These are phyloP conservation scores for Clunio marinus DNA, from an alignment of 2,888 invertebrate species.

Conservation along the genomic window DNA sequence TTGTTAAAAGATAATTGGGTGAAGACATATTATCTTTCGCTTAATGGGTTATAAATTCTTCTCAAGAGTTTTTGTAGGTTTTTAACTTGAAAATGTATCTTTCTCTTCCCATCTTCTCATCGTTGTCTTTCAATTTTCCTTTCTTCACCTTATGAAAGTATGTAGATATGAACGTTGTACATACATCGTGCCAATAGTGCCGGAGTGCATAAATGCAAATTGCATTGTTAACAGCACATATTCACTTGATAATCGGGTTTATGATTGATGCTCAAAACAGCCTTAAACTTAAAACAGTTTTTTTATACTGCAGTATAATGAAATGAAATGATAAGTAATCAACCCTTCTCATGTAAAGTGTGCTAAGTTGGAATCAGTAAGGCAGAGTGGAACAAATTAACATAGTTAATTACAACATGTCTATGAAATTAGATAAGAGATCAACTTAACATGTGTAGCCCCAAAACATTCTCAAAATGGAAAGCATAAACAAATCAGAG, in stretches of 20 bases:
- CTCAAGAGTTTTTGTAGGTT: not conserved
- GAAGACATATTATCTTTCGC: conserved; percentile 38
- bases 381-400: not conserved
- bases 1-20: conserved; percentile 36
- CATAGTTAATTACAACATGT: not conserved
- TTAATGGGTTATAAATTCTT: conserved; percentile 33
- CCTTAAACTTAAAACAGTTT: not conserved
- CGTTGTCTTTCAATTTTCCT: conserved; percentile 34
- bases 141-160: no score
- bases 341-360: not conserved
- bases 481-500: not conserved
- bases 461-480: no score
- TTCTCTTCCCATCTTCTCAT: not conserved
- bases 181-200: not conserved
- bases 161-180: no score
- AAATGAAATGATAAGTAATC: not conserved
- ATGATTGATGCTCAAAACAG: not conserved
- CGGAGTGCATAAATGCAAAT: conserved; percentile 4
- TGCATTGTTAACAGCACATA: conserved; percentile 16
- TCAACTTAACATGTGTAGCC: not conserved
- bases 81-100: conserved; percentile 20
- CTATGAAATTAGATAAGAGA: not conserved
- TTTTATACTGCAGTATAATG: not conserved
- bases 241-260: conserved; percentile 11
- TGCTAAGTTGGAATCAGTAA: not conserved